Evolutionary conservation across 1,140 invertebrate genomes (phyloP).

Genomic region (Diprion similis): DNA sequence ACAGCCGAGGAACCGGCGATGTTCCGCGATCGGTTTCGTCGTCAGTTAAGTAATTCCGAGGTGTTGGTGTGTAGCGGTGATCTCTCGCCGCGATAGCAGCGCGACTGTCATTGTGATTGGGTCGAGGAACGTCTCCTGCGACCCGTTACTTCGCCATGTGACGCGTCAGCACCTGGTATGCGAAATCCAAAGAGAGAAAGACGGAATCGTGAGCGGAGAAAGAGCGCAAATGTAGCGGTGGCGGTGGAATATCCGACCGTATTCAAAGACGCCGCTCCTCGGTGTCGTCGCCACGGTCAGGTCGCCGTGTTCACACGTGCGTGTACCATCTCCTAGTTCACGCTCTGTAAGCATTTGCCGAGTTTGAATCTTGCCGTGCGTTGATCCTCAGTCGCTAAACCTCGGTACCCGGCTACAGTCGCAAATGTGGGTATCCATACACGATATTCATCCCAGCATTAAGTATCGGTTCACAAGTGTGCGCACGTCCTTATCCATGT

Average conservation of each 20-base stretch:
- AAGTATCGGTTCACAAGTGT: too few relatives aligned
- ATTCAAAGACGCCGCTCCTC: constrained; percentile 18
- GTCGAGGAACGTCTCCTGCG: constrained; percentile 42
- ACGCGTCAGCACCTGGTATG: constrained; percentile 44
- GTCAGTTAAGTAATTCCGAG: constrained; percentile 3
- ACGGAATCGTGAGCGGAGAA: not conserved
- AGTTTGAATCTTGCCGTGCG: not conserved
- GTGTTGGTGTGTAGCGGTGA: not conserved
- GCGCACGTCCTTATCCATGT: too few relatives aligned
- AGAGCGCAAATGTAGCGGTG: not conserved
- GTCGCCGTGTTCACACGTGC: constrained; percentile 58
- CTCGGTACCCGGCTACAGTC: not conserved
- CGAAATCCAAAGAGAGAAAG: constrained; percentile 27
- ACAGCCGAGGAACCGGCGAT: not conserved
- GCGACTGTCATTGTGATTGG: constrained; percentile 51
- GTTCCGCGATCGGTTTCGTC: not conserved
- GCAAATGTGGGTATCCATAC: too few relatives aligned
- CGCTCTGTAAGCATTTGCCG: constrained; percentile 18
- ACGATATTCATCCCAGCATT: too few relatives aligned
- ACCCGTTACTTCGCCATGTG: constrained; percentile 49
- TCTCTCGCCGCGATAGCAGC: constrained; percentile 35
- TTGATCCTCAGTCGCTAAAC: not conserved
- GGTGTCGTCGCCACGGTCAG: constrained; percentile 29
- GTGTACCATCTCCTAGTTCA: constrained; percentile 29
- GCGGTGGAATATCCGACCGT: not conserved